phyloP scores from a whole-genome alignment of 2,113 vertebrate species.

The Hypanus sabinus region DNA sequence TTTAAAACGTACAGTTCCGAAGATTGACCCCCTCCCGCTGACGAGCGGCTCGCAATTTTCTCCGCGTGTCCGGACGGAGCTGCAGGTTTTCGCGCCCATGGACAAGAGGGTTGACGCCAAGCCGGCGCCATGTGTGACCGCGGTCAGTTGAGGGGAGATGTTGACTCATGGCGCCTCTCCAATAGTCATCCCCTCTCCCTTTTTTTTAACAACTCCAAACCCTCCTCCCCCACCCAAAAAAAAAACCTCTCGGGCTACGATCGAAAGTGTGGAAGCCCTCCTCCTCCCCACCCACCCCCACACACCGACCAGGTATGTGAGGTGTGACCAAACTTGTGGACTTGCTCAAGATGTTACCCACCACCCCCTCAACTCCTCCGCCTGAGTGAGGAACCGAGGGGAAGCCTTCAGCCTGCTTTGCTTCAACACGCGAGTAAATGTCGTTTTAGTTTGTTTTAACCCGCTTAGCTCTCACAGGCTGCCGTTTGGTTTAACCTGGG shows the following conservation, averaged over 20 bases:
- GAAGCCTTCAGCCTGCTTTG: not conserved
- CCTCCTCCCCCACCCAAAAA: no score
- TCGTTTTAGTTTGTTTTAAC: not conserved
- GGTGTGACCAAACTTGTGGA: no score
- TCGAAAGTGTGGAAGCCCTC: no score
- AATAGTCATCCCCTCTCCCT: no score
- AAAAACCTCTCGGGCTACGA: no score
- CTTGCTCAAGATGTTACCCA: no score
- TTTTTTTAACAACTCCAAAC: no score
- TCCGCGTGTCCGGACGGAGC: not conserved
- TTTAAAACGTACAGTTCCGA: not conserved
- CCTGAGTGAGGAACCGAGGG: no score
- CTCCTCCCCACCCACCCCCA: no score
- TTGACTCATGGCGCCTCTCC: no score
- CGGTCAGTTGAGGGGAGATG: not conserved
- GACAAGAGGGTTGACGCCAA: not conserved
- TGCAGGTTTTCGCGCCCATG: not conserved
- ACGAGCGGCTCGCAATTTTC: not conserved
- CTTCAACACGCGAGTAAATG: not conserved
- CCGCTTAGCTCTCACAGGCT: not conserved
- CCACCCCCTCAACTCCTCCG: no score
- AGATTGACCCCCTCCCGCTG: not conserved
- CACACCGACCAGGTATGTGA: no score
- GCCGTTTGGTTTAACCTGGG: not conserved
- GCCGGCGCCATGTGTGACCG: not conserved